phyloP scores from a whole-genome alignment of 2,888 invertebrate species.

The Psylliodes chrysocephalus region DNA sequence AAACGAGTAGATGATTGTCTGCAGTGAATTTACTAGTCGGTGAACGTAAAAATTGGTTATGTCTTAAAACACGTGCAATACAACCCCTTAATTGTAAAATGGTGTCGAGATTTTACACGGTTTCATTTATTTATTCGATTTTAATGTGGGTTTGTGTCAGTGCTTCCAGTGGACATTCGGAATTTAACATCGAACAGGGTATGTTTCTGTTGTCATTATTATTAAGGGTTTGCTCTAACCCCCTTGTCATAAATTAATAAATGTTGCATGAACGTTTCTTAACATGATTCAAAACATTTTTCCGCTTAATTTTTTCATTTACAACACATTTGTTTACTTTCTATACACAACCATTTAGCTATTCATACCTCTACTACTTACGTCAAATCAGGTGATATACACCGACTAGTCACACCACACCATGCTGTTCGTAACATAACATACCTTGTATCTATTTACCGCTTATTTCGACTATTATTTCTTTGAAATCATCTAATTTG shows the following conservation, averaged over 20 bases:
- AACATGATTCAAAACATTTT: background rate
- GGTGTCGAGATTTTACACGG: conserved; percentile 52
- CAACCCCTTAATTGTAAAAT: conserved; percentile 46
- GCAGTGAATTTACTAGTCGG: conserved; percentile 50
- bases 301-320: background rate
- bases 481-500: background rate
- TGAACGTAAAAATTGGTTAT: conserved; percentile 54
- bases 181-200: conserved; percentile 54
- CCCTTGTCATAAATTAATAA: conserved; percentile 4
- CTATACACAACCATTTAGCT: conserved; percentile 17
- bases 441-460: no score
- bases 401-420: conserved; percentile 21
- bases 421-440: conserved; percentile 16
- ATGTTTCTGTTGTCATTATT: conserved; percentile 42
- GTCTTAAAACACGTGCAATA: conserved; percentile 57
- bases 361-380: conserved; percentile 21
- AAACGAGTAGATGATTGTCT: conserved; percentile 53
- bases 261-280: background rate
- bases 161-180: conserved; percentile 54
- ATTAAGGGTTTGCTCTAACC: conserved; percentile 10
- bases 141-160: conserved; percentile 56
- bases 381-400: conserved; percentile 43
- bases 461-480: conserved; percentile 4
- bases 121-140: conserved; percentile 51
- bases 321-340: conserved; percentile 38